Percentiles rank a stretch among this genome's conserved stretches.
These are phyloP conservation scores for Nycticryphes semicollaris DNA, from an alignment of 2,113 vertebrate species.

Conservation along the genomic window DNA sequence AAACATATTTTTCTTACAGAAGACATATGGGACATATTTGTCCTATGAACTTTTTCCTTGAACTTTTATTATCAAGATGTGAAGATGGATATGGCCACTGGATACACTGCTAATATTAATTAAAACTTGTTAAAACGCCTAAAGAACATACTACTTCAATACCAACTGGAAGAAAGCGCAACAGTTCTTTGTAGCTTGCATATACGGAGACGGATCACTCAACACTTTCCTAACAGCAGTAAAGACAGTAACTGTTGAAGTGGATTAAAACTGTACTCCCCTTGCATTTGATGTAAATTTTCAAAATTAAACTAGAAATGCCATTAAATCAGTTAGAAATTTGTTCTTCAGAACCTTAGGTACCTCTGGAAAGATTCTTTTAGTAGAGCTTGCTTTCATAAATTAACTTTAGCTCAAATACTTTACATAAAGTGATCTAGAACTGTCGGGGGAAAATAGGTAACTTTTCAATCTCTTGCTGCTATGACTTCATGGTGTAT, in stretches of 20 bases:
- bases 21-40: fast-evolving
- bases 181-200: neutral
- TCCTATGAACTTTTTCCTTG: neutral
- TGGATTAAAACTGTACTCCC: neutral
- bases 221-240: neutral
- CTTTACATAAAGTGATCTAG: neutral
- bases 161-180: neutral
- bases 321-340: neutral
- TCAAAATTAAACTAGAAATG: neutral
- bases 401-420: neutral
- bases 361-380: neutral
- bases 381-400: neutral
- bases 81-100: neutral
- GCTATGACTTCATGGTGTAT: neutral
- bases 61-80: neutral
- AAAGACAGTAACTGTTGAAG: neutral
- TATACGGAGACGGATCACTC: neutral
- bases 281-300: neutral
- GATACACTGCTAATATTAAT: neutral
- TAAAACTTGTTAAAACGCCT: neutral
- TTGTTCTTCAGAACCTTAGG: neutral
- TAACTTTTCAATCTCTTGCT: neutral
- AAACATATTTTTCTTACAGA: neutral
- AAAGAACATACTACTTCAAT: neutral
- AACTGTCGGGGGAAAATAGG: neutral